Conservation (phyloP, 2,113 vertebrate species). For the Steatornis caripensis region DNA sequence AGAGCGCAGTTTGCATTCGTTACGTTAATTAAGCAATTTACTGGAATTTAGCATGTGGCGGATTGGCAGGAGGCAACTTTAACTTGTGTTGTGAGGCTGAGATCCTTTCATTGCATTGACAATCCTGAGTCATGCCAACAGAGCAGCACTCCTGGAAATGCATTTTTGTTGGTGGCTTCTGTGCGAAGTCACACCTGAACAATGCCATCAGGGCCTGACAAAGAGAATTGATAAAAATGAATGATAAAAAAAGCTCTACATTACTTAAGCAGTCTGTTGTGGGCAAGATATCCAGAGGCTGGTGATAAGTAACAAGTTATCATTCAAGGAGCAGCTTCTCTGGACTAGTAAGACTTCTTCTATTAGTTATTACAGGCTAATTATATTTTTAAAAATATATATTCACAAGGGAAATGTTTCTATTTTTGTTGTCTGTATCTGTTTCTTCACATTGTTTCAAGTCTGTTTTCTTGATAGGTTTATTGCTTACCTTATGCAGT, state of each 20-base stretch:
- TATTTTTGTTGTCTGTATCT: not conserved
- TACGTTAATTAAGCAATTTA: slow-evolving; percentile 26
- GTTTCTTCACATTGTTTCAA: not conserved
- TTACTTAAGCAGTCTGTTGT: not conserved
- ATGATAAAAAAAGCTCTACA: not conserved
- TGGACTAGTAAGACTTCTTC: not conserved
- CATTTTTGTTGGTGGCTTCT: not conserved
- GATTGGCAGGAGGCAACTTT: slow-evolving; percentile 37
- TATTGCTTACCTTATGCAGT: not conserved
- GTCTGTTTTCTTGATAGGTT: not conserved
- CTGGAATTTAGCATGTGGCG: slow-evolving; percentile 22
- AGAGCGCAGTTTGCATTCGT: not conserved
- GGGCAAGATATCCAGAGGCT: not conserved
- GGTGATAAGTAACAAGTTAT: not conserved
- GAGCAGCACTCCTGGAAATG: not conserved
- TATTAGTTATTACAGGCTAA: not conserved
- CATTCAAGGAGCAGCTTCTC: not conserved
- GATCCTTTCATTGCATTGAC: not conserved
- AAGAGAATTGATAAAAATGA: not conserved
- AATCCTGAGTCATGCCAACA: not conserved
- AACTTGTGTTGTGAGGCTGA: not conserved
- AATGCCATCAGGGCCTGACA: not conserved
- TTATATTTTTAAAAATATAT: not conserved
- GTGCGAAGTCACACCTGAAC: not conserved
- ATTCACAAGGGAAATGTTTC: not conserved